Base-by-base conservation (phyloP, 2,888 invertebrate genomes). In the Plagiodera versicolora region DNA sequence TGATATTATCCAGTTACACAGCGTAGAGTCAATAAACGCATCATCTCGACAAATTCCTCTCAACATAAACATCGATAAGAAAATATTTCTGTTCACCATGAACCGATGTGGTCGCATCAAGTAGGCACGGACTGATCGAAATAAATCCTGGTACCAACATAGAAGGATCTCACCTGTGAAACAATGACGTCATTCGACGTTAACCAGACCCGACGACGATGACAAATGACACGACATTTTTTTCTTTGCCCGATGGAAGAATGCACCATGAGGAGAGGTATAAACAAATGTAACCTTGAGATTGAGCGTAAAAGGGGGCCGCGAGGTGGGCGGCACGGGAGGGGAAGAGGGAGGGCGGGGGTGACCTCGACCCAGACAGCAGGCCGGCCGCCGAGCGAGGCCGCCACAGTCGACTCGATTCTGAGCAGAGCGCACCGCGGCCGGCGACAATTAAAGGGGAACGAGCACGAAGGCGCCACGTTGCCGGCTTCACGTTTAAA, bases 271-370 rank as follows among this genome's bases (percentile, higher is more conserved):
- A 61, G 63, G 53, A 61, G 64, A 64, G 60, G 60, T 77, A 78
- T 78, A 78, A 78, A 78, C 78, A 78, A 78, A 78, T 75, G 73
- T 74, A 78, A 73, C 77, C 78, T 78, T 78, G 78, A 77, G 75
- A 76, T 77, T 75, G 32, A 32, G 9, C 32, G 32, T 10, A 32
- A 32, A 32, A 8, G 28, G 32, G 32, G 32, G 10, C 76, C 75
- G 74, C 72, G 69, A 73, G 69, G 65, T 67, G 72, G 61, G 45
- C 51, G 32, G 32, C 32, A 10, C 24, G 47, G 58, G 52, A 47
- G 69, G 70, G 72, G 73, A 72, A 72, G 69, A 68, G 74, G 70
- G 73, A 73, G 71, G 72, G 32, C 10, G 70, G 75, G 71, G 76
- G 76, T 77, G 76, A 77, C 76, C 77, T 77, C 75, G 77, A 77